These are phyloP conservation scores for Coelopa pilipes DNA, from an alignment of 2,888 invertebrate species.

Conservation along the genomic window DNA sequence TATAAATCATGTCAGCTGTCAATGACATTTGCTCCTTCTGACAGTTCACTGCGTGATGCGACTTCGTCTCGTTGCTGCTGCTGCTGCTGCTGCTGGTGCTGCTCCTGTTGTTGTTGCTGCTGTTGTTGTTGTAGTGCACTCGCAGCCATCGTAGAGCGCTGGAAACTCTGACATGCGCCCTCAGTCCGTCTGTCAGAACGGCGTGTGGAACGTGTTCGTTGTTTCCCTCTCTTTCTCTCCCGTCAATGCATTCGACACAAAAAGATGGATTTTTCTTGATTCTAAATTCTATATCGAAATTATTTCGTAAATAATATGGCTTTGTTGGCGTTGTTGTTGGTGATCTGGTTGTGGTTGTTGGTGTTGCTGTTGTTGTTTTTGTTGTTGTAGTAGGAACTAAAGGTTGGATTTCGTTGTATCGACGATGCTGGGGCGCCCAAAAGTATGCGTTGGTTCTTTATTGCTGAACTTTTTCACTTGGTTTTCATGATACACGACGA, in stretches of 20 bases:
- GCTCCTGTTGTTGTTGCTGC: constrained; percentile 27
- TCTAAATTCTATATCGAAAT: neutral
- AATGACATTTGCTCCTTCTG: constrained; percentile 37
- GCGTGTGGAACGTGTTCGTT: constrained; percentile 34
- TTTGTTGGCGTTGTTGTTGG: too few species aligned
- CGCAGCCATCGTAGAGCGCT: constrained; percentile 33
- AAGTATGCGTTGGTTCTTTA: neutral
- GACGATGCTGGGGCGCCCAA: neutral
- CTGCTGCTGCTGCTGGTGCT: constrained; percentile 17
- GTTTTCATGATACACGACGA: neutral
- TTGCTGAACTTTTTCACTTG: neutral
- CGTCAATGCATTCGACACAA: too few species aligned
- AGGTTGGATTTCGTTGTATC: constrained; percentile 29
- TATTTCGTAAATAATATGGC: too few species aligned
- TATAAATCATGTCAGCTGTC: constrained; percentile 46
- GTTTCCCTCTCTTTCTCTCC: neutral
- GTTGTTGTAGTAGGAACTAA: constrained; percentile 28
- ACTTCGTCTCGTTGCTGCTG: too few species aligned
- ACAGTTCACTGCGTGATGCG: constrained; percentile 31
- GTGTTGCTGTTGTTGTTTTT: too few species aligned
- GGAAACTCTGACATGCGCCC: constrained; percentile 34
- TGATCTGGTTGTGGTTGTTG: too few species aligned
- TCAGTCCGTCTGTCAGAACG: constrained; percentile 26
- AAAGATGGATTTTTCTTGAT: neutral
- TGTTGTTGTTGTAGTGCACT: constrained; percentile 20